Evolutionary conservation across 2,888 invertebrate genomes (phyloP), one percentile per base, ranked within the genome.

Genomic region (Galerucella calmariensis): DNA sequence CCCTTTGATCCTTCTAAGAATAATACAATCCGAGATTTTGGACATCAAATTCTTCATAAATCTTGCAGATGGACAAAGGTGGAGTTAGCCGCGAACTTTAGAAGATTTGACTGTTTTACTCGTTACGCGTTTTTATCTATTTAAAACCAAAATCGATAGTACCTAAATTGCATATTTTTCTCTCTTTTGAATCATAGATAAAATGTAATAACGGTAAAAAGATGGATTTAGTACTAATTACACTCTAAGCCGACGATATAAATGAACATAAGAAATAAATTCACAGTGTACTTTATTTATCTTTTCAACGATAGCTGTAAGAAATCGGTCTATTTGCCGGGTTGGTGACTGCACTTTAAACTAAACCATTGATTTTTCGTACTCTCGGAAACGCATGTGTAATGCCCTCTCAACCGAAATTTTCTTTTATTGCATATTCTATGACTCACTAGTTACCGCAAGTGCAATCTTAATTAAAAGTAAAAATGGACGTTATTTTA

Each of bases 401-500:
- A 76, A 65, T 78, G 76, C 67, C 74, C 73, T 73, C 69, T 77
- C 11, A 53, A 68, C 51, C 20, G 46, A 74, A 74, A 74, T 74
- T 75, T 81, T 75, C 77, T 78, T 81, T 80, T 77, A 70, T 41
- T 41, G 8, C 1, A 41, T 41, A 41, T 74, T 75, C 69, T 62
- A 65, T 77, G 77, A 79, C 66, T 77, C 77, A 76, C 73, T 67
- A 61, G 66, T 67, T 72, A 67, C 56, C 56, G 46, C 44, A 72
- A 59, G 69, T 67, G 69, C 63, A 59, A 59, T 53, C 46, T 35
- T 48, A 69, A 65, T 66, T 44, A 48, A 20, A 65, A 65, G 8
- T 66, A 53, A 81, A 69, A 72, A 82, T 82, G 82, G 81, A 82
- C 78, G 63, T 81, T 61, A 76, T 81, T 80, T 75, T 81, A 83